These are phyloP conservation scores for Hoplodrina ambigua DNA, from an alignment of 2,888 invertebrate species.

Conservation along the genomic window DNA sequence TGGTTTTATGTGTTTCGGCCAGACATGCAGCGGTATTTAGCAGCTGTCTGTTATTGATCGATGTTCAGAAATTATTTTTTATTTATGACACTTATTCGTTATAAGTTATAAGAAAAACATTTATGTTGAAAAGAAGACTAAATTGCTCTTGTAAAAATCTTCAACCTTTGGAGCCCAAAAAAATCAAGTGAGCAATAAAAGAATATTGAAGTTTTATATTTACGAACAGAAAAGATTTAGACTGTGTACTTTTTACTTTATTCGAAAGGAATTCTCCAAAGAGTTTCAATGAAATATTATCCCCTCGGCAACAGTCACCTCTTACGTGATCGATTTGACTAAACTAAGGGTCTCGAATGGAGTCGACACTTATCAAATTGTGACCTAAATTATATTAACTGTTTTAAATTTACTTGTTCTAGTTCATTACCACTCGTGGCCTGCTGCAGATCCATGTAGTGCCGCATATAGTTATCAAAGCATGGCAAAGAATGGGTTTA, in stretches of 20 bases:
- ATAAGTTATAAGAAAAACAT: constrained; percentile 1
- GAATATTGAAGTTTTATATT: constrained; percentile 28
- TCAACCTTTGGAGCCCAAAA: constrained; percentile 3
- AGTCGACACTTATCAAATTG: constrained; percentile 17
- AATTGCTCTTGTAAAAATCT: not conserved
- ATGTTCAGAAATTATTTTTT: not conserved
- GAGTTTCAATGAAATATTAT: constrained; percentile 45
- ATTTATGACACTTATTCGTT: constrained; percentile 8
- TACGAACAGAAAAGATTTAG: constrained; percentile 26
- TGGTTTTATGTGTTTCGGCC: constrained; percentile 10
- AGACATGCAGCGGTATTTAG: not conserved
- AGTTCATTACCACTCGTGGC: not conserved
- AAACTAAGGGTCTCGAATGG: constrained; percentile 12
- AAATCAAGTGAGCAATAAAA: constrained; percentile 27
- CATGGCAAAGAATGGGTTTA: too few species aligned
- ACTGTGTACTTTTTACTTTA: constrained; percentile 30
- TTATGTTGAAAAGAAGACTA: constrained; percentile 5
- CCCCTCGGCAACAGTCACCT: constrained; percentile 40
- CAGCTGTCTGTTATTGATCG: not conserved
- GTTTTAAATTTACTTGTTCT: not conserved
- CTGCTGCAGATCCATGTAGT: not conserved
- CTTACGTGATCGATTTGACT: constrained; percentile 44
- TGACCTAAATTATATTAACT: constrained; percentile 1
- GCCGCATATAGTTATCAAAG: too few species aligned
- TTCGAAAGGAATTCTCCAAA: constrained; percentile 14